phyloP scores from a whole-genome alignment of 2,888 invertebrate genomes.

The Keiferia lycopersicella region DNA sequence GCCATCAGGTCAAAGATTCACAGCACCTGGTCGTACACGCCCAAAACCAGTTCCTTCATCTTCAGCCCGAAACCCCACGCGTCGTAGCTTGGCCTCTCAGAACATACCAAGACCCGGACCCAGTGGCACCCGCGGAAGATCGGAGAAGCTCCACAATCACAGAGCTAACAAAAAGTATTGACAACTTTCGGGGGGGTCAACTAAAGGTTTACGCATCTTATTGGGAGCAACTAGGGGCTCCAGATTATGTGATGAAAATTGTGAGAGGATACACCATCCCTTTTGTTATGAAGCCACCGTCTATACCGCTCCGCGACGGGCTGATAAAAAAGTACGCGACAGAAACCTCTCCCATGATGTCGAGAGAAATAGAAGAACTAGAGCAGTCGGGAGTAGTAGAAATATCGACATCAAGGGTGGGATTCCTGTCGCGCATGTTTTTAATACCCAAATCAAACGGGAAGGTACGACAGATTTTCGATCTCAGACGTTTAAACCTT shows the following conservation, averaged over 20 bases:
- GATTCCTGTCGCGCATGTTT: conserved; percentile 10
- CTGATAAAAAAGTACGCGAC: not conserved
- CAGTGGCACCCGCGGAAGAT: not conserved
- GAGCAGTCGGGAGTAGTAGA: not conserved
- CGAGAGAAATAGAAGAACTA: not conserved
- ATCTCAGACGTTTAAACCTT: conserved; percentile 11
- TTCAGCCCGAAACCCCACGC: not conserved
- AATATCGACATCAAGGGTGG: not conserved
- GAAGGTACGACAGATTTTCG: conserved; percentile 17
- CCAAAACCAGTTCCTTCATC: not conserved
- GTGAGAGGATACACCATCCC: not conserved
- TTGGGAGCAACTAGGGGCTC: not conserved
- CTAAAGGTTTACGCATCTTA: not conserved
- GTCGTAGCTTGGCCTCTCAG: no score
- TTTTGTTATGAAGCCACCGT: not conserved
- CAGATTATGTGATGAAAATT: not conserved
- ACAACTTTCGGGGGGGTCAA: not conserved
- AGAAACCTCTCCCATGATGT: not conserved
- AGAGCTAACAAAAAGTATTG: not conserved
- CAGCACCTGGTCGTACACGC: not conserved
- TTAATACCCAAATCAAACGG: conserved; percentile 19
- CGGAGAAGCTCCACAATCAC: not conserved
- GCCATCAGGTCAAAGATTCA: not conserved
- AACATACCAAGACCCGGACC: not conserved
- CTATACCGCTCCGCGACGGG: not conserved